These are phyloP conservation scores for Capitulum mitella DNA, from an alignment of 2,888 invertebrate species.

Conservation along the genomic window DNA sequence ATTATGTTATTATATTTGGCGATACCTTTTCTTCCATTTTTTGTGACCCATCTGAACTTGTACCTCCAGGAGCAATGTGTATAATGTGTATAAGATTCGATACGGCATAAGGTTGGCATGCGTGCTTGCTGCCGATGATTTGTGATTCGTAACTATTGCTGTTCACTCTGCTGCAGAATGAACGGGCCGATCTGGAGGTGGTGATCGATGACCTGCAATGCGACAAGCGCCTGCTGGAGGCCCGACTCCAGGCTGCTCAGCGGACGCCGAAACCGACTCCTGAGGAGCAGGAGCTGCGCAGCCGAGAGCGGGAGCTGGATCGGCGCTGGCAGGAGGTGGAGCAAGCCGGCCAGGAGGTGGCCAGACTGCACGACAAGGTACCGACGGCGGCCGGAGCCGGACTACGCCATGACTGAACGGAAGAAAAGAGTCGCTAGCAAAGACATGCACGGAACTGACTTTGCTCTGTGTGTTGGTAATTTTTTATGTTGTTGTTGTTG, in stretches of 20 bases:
- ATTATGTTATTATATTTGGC: no score
- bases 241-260: neutral
- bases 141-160: slow-evolving; percentile 1
- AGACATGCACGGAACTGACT: no score
- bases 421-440: no score
- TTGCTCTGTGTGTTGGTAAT: no score
- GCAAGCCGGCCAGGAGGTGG: neutral
- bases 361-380: neutral
- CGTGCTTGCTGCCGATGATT: no score
- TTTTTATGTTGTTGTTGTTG: no score
- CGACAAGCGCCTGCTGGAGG: slow-evolving; percentile 7
- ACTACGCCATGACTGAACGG: no score
- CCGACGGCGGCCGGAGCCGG: neutral
- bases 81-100: no score
- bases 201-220: neutral
- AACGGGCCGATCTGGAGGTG: neutral
- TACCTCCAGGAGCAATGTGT: no score
- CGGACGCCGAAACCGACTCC: neutral
- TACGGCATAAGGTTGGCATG: no score
- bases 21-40: no score
- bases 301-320: neutral
- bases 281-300: neutral
- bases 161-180: neutral
- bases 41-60: no score
- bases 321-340: slow-evolving; percentile 4